Evolutionary conservation across 2,888 invertebrate genomes (phyloP).

Genomic region (Hyppa rectilinea): DNA sequence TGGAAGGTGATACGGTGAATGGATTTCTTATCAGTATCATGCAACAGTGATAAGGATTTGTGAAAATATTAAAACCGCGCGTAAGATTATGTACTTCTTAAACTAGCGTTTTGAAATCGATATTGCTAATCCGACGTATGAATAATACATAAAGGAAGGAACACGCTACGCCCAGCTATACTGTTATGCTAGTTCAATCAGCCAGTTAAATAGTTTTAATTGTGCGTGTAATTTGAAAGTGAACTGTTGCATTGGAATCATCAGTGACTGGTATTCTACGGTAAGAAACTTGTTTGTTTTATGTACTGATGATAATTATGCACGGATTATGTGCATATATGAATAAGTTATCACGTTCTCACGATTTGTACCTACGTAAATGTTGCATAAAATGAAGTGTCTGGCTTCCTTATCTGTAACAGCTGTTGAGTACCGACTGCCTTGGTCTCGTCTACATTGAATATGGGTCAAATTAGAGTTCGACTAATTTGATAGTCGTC

Average conservation of each 20-base stretch:
- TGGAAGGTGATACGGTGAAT: conserved; percentile 33
- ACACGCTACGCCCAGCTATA: conserved; percentile 73
- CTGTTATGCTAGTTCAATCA: conserved; percentile 60
- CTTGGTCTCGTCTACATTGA: conserved; percentile 2
- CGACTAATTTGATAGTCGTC: not conserved
- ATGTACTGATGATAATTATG: conserved; percentile 15
- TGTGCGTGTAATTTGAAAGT: conserved; percentile 67
- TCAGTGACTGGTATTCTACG: conserved; percentile 48
- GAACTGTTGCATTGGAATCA: conserved; percentile 54
- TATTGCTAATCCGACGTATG: conserved; percentile 70
- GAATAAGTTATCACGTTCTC: conserved; percentile 48
- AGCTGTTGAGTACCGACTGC: conserved; percentile 24
- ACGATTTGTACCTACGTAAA: conserved; percentile 45
- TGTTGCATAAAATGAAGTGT: conserved; percentile 42
- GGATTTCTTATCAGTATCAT: conserved; percentile 61
- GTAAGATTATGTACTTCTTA: conserved; percentile 45
- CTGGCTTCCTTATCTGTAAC: conserved; percentile 33
- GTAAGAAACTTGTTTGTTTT: conserved; percentile 55
- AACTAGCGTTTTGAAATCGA: conserved; percentile 69
- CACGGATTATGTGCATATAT: conserved; percentile 33
- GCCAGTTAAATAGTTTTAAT: conserved; percentile 69
- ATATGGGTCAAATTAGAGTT: conserved; percentile 25
- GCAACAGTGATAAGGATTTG: conserved; percentile 69
- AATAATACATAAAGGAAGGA: conserved; percentile 73
- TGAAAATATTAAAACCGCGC: conserved; percentile 65